Conservation (phyloP, 2,113 vertebrate genomes). For the Rhinolophus sinicus region DNA sequence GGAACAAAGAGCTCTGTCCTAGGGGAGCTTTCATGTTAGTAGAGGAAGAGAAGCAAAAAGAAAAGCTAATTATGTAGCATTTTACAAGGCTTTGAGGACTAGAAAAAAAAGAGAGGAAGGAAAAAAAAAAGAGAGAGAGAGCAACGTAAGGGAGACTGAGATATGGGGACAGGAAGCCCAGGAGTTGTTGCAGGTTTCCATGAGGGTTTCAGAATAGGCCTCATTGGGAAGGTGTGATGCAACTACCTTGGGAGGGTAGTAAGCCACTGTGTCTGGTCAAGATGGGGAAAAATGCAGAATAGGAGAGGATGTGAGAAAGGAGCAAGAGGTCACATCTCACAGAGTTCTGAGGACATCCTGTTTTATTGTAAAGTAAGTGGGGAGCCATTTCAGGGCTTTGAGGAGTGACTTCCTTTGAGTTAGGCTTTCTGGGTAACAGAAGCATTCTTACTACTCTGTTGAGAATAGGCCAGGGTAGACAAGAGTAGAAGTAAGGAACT, state of each 20-base stretch:
- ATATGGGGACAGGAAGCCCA: background rate
- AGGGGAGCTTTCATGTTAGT: background rate
- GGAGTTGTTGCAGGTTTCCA: background rate
- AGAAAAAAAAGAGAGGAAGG: background rate
- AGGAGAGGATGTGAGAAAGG: background rate
- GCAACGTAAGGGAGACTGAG: background rate
- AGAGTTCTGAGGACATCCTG: background rate
- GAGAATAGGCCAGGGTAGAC: background rate
- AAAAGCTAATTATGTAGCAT: background rate
- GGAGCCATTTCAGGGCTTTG: background rate
- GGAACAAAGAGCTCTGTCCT: background rate
- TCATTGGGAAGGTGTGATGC: background rate
- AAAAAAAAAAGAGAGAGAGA: no score
- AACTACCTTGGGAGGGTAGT: background rate
- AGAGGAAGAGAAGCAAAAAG: background rate
- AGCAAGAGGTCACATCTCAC: background rate
- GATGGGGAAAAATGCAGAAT: fast-evolving
- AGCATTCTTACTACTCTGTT: background rate
- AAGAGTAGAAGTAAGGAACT: background rate
- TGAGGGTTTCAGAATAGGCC: background rate
- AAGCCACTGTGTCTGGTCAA: background rate
- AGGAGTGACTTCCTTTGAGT: background rate
- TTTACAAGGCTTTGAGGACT: background rate
- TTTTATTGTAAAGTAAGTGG: background rate
- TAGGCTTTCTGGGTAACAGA: background rate